A percentile compares a stretch with the other conserved stretches of the same genome.
These are phyloP conservation scores for Helicorthomorpha holstii DNA, from an alignment of 1,140 invertebrate species.

Conservation along the genomic window DNA sequence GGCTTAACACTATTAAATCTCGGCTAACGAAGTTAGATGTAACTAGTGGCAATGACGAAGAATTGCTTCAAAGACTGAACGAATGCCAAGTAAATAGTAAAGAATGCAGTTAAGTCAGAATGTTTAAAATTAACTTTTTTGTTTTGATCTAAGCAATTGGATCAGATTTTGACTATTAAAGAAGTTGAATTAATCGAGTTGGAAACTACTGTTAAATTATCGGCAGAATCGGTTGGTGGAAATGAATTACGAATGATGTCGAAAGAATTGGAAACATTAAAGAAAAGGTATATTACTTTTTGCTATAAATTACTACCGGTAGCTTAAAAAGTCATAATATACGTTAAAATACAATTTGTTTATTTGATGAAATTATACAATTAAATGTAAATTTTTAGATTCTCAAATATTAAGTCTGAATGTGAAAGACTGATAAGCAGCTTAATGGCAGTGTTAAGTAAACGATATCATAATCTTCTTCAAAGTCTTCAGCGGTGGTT, in stretches of 20 bases:
- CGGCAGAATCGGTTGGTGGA: conserved; percentile 33
- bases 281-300: conserved; percentile 19
- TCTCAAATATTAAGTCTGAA: not conserved
- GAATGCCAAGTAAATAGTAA: conserved; percentile 27
- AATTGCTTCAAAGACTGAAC: conserved; percentile 52
- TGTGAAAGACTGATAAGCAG: conserved; percentile 21
- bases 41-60: conserved; percentile 65
- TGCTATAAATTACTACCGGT: not conserved
- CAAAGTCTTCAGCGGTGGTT: conserved; percentile 60
- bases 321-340: too few species aligned
- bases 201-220: not conserved
- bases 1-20: conserved; percentile 34
- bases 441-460: conserved; percentile 37
- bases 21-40: conserved; percentile 78
- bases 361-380: too few species aligned
- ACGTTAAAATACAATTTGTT: too few species aligned
- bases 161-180: too few species aligned
- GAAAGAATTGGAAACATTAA: conserved; percentile 45
- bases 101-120: too few species aligned
- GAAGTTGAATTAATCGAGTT: too few species aligned
- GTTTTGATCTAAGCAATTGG: too few species aligned
- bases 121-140: too few species aligned
- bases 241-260: conserved; percentile 38
- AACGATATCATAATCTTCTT: conserved; percentile 70
- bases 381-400: not conserved